Percentiles rank a stretch among this genome's conserved stretches.
Evolutionary conservation across 1,140 invertebrate genomes (phyloP).

Genomic region (Cyphomyrmex costatus): DNA sequence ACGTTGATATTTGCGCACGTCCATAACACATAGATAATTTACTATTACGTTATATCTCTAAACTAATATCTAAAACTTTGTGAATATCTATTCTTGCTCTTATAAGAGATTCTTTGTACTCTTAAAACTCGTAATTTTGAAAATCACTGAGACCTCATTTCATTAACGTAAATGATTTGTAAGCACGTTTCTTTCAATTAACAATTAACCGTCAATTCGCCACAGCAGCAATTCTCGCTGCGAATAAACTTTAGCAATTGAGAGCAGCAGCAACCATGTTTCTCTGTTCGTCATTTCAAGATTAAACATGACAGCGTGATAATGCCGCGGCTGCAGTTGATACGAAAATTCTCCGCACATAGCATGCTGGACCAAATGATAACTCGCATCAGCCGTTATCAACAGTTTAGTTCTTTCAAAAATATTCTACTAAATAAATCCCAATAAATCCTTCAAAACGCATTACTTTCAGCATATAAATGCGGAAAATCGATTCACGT

Average conservation of each 20-base stretch:
- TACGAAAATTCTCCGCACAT: constrained; percentile 23
- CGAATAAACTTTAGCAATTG: constrained; percentile 4
- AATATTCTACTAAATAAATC: not conserved
- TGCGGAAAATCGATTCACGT: not conserved
- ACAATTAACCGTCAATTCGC: constrained; percentile 40
- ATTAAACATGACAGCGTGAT: constrained; percentile 39
- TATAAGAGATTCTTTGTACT: not conserved
- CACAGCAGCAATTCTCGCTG: constrained; percentile 11
- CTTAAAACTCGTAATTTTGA: not conserved
- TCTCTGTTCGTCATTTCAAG: constrained; percentile 9
- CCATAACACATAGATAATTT: not conserved
- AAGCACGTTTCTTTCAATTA: constrained; percentile 29
- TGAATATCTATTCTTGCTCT: not conserved
- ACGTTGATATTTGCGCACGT: not conserved
- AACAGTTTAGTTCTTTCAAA: too few species aligned
- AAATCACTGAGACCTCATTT: not conserved
- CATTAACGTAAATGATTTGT: not conserved
- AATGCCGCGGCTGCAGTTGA: constrained; percentile 12
- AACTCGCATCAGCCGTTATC: constrained; percentile 28
- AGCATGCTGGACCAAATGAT: constrained; percentile 24
- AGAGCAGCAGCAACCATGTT: not conserved
- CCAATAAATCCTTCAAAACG: not conserved
- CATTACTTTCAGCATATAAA: not conserved
- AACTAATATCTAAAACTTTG: not conserved
- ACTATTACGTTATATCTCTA: not conserved